phyloP scores from a whole-genome alignment of 2,113 vertebrate species.

The Macheiramphus alcinus region DNA sequence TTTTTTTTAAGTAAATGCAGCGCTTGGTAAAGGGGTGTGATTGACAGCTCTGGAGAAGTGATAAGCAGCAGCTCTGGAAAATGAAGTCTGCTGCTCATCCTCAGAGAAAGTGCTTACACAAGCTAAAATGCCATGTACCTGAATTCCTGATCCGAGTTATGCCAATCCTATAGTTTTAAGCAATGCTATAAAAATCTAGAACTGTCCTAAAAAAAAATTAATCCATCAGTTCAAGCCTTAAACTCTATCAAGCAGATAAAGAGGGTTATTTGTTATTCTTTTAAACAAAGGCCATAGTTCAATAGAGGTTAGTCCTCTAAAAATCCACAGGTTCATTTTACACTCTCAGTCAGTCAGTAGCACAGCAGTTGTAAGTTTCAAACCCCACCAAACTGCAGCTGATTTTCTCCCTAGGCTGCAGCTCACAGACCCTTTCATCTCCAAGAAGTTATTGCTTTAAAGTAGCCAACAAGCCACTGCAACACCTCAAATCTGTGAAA shows the following conservation, averaged over 20 bases:
- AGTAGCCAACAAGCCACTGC: background rate
- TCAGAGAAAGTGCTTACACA: background rate
- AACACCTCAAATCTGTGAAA: background rate
- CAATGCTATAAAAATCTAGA: background rate
- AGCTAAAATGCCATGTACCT: rapidly evolving
- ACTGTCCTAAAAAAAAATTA: background rate
- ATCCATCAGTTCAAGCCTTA: background rate
- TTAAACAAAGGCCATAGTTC: background rate
- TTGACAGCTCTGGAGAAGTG: constrained; percentile 14
- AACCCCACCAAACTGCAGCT: background rate
- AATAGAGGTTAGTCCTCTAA: background rate
- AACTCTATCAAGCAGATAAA: background rate
- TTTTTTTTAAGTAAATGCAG: background rate
- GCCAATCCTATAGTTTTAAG: background rate
- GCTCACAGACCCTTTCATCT: background rate
- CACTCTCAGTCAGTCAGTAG: background rate
- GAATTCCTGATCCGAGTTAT: background rate
- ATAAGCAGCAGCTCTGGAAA: constrained; percentile 2
- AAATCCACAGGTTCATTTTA: background rate
- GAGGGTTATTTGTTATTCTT: background rate
- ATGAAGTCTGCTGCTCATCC: background rate
- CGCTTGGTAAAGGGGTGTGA: background rate
- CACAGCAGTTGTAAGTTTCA: background rate
- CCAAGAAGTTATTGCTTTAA: rapidly evolving
- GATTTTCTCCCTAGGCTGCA: background rate